Evolutionary conservation across 2,888 invertebrate genomes (phyloP).

Genomic region (Platerodrilus igneus): DNA sequence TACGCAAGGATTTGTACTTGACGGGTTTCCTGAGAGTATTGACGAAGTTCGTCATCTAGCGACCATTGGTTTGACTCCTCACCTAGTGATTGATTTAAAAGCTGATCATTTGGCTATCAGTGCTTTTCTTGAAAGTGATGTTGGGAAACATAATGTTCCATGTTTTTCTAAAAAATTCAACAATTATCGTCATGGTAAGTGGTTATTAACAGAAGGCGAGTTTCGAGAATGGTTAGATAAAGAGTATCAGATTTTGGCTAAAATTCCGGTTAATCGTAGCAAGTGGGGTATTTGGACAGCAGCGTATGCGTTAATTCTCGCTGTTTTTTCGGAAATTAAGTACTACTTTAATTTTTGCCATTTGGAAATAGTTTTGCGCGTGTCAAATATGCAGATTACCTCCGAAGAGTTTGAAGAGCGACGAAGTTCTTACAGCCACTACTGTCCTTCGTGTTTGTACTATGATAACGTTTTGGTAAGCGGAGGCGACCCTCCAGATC

Average conservation of each 20-base stretch:
- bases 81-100: conserved; percentile 54
- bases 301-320: conserved; percentile 44
- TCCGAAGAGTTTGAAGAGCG: conserved; percentile 52
- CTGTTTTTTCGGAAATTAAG: conserved; percentile 48
- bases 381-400: conserved; percentile 54
- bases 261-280: conserved; percentile 50
- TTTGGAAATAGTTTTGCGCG: conserved; percentile 49
- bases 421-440: conserved; percentile 49
- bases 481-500: conserved; percentile 51
- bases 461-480: conserved; percentile 38
- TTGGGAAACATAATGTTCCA: conserved; percentile 35
- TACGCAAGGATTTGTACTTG: conserved; percentile 58
- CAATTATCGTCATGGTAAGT: conserved; percentile 47
- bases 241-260: conserved; percentile 54
- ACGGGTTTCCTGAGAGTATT: conserved; percentile 57
- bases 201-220: conserved; percentile 41
- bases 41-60: conserved; percentile 51
- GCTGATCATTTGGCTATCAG: conserved; percentile 43
- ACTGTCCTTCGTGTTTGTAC: conserved; percentile 59
- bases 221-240: conserved; percentile 52
- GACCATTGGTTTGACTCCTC: conserved; percentile 54
- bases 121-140: conserved; percentile 47
- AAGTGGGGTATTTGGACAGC: conserved; percentile 55
- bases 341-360: conserved; percentile 51
- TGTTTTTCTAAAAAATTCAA: conserved; percentile 40